These are phyloP conservation scores for Euschistus heros DNA, from an alignment of 1,140 invertebrate species.

Conservation along the genomic window DNA sequence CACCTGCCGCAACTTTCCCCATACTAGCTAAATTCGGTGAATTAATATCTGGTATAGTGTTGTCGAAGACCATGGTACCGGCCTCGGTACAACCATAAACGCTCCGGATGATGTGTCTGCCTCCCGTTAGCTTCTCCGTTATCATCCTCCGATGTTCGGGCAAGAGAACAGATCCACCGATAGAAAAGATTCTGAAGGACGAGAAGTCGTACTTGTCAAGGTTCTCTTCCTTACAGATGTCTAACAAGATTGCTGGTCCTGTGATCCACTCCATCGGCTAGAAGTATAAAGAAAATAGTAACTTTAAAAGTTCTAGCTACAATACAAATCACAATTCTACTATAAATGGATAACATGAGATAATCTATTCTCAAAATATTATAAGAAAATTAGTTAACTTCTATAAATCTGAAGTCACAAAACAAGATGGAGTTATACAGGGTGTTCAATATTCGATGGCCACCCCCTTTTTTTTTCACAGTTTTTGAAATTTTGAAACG, in stretches of 20 bases:
- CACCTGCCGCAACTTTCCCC: not conserved
- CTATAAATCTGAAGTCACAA: too few species aligned
- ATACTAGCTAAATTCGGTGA: not conserved
- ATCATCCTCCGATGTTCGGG: not conserved
- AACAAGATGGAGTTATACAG: too few species aligned
- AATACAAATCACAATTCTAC: too few species aligned
- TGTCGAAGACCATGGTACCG: not conserved
- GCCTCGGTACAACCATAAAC: conserved; percentile 3
- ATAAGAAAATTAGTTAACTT: too few species aligned
- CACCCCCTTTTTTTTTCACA: too few species aligned
- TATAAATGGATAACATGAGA: too few species aligned
- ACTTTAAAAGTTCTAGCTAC: too few species aligned
- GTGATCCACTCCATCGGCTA: conserved; percentile 1
- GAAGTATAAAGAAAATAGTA: too few species aligned
- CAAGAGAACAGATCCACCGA: not conserved
- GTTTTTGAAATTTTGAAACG: too few species aligned
- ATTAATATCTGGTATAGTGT: not conserved
- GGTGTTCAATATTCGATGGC: too few species aligned
- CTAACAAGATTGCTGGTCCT: not conserved
- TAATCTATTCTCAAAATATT: too few species aligned
- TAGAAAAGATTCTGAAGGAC: not conserved
- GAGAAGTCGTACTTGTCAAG: conserved; percentile 8
- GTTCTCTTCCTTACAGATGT: not conserved
- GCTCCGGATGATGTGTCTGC: not conserved
- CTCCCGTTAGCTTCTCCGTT: not conserved